phyloP scores from a whole-genome alignment of 2,888 invertebrate genomes.

The Griposia aprilina region DNA sequence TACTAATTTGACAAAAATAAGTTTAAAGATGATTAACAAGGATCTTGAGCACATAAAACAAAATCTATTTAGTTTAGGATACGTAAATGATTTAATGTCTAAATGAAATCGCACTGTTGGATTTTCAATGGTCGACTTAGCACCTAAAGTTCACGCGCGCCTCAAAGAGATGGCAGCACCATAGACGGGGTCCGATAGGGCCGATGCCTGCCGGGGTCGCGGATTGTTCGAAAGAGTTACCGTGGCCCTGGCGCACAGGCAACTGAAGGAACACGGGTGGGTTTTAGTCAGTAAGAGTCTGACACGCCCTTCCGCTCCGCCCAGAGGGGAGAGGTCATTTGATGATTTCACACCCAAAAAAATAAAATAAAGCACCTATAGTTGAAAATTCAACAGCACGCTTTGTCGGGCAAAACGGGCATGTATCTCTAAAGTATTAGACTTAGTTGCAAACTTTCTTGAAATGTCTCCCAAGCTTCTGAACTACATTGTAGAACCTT shows the following conservation, averaged over 20 bases:
- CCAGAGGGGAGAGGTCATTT: too few relatives aligned
- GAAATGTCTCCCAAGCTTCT: not conserved
- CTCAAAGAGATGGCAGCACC: too few relatives aligned
- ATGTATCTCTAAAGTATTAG: not conserved
- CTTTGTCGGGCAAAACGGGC: not conserved
- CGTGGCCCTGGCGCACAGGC: too few relatives aligned
- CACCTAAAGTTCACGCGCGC: too few relatives aligned
- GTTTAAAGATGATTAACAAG: not conserved
- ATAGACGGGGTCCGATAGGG: too few relatives aligned
- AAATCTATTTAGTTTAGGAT: too few relatives aligned
- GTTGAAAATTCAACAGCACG: not conserved
- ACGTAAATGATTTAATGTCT: not conserved
- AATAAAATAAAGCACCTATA: not conserved
- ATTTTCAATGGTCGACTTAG: not conserved
- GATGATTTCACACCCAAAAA: too few relatives aligned
- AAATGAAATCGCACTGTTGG: not conserved
- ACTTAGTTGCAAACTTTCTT: not conserved
- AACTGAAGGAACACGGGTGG: too few relatives aligned
- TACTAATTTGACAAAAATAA: not conserved
- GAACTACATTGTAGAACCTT: not conserved
- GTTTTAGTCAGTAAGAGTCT: too few relatives aligned
- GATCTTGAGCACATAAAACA: not conserved
- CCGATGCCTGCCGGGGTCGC: too few relatives aligned
- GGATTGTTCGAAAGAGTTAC: too few relatives aligned
- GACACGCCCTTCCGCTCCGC: too few relatives aligned